Base-by-base conservation (phyloP, 2,113 vertebrate species). In the Scatophagus argus region DNA sequence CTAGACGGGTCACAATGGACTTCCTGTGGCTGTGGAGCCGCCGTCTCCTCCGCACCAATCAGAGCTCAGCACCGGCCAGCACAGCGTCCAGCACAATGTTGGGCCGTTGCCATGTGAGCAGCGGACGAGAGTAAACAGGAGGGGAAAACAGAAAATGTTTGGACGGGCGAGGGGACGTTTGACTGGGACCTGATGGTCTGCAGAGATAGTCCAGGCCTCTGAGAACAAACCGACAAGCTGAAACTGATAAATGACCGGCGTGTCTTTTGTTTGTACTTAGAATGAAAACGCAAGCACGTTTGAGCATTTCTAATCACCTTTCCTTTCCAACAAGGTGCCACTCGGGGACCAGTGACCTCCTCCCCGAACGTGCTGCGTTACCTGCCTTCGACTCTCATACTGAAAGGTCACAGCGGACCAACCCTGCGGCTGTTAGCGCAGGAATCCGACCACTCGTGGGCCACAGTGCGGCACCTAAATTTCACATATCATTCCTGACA, bases 1-100 rank as follows among this genome's bases (percentile, higher is more conserved):
- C 69, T 12, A 25, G 5, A 49, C 56, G n/a, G 60, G 60, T 65
- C 4, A 87, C 83, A 83, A 87, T 85, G 56, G 84, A 85, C 89
- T 85, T 85, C 82, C 86, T 87, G 86, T 74, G 43, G 32, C 74
- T 61, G 46, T 1, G 25, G 75, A 76, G 75, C 59, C 11, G 39
- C 54, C 6, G 43, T 77, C 71, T 70, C 38, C 72, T 71, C 51
- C 49, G 68, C 65, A 64, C 84, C 86, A 85, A 85, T 85, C 79
- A 71, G 52, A 67, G 59, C 38, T 55, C 38, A 6, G 74, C 46
- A 6, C 75, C 44, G 76, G 74, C 64, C 68, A 7, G 6, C 80
- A 13, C 78, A 10, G 79, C 21, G 29, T 63, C 70, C 74, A 29
- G 73, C 64, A 72, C 79, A 65, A 59, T 44, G 81, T 65, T 71